These are phyloP conservation scores for Orius laevigatus DNA, from an alignment of 1,140 invertebrate species.

Conservation along the genomic window DNA sequence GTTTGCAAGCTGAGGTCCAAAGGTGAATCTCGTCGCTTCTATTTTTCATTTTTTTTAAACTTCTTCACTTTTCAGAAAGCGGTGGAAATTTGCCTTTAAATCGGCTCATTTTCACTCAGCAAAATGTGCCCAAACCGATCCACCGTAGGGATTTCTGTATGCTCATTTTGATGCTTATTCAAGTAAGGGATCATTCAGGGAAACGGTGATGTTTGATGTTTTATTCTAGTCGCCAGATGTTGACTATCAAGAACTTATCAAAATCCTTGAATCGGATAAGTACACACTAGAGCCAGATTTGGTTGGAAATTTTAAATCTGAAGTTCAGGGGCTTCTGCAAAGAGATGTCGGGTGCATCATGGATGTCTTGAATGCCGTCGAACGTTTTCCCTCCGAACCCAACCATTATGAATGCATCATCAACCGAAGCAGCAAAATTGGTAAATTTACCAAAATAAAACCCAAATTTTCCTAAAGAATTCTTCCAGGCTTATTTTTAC, in stretches of 20 bases:
- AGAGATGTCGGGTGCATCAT: conserved; percentile 41
- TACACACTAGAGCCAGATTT: conserved; percentile 33
- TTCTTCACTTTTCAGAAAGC: too few relatives aligned
- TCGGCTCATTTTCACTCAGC: too few relatives aligned
- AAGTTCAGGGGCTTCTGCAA: conserved; percentile 33
- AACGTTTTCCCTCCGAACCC: conserved; percentile 20
- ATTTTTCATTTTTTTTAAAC: too few relatives aligned
- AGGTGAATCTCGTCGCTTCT: conserved; percentile 28
- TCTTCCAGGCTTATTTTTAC: conserved; percentile 50
- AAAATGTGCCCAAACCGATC: conserved; percentile 18
- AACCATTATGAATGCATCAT: conserved; percentile 22
- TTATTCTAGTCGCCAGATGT: conserved; percentile 41
- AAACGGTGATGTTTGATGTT: conserved; percentile 6
- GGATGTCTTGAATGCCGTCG: conserved; percentile 40
- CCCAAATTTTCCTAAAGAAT: conserved; percentile 23
- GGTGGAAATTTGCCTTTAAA: too few relatives aligned
- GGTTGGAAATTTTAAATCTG: conserved; percentile 33
- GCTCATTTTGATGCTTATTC: conserved; percentile 40
- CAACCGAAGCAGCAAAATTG: conserved; percentile 29
- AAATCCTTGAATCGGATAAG: conserved; percentile 34
- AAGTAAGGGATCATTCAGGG: conserved; percentile 31
- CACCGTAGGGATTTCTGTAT: conserved; percentile 37
- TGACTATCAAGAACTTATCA: conserved; percentile 36
- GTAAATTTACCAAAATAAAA: conserved; percentile 19
- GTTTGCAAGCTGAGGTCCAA: conserved; percentile 32